phyloP scores from a whole-genome alignment of 2,797 vertebrate genomes.

The Lates japonicus region DNA sequence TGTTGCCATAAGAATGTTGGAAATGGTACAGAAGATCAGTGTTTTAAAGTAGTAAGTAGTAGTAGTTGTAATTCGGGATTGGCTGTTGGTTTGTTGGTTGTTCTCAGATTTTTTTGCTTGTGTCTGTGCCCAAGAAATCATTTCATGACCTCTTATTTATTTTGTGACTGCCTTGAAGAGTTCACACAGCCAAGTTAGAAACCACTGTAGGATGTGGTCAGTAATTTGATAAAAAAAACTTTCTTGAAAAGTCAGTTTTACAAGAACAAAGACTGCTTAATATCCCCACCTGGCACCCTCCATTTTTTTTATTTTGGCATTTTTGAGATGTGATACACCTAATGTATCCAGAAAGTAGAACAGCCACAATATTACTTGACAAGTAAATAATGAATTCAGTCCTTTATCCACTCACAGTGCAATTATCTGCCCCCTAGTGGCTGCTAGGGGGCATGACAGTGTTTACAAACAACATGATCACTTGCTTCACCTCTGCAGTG shows the following conservation, averaged over 20 bases:
- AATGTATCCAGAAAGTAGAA: not conserved
- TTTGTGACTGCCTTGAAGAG: not conserved
- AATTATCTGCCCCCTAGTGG: constrained; percentile 48
- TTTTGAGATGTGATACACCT: not conserved
- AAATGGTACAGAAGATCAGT: not conserved
- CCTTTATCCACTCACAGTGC: not conserved
- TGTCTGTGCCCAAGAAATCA: not conserved
- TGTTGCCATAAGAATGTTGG: not conserved
- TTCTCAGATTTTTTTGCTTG: not conserved
- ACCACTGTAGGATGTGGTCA: not conserved
- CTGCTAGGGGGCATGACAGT: not conserved
- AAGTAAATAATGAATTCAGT: not conserved
- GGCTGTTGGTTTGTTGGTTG: not conserved
- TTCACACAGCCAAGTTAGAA: not conserved
- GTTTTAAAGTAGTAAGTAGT: not conserved
- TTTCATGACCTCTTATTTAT: not conserved
- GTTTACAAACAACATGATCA: constrained; percentile 7
- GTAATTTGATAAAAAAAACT: not conserved
- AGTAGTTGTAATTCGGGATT: no score
- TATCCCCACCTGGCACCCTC: not conserved
- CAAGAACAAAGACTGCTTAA: no score
- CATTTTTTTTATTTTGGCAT: not conserved
- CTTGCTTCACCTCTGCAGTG: constrained; percentile 13
- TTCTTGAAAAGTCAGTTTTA: not conserved
- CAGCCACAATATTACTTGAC: not conserved